Conservation (phyloP, 2,888 invertebrate genomes). For the Perithous albicinctus region DNA sequence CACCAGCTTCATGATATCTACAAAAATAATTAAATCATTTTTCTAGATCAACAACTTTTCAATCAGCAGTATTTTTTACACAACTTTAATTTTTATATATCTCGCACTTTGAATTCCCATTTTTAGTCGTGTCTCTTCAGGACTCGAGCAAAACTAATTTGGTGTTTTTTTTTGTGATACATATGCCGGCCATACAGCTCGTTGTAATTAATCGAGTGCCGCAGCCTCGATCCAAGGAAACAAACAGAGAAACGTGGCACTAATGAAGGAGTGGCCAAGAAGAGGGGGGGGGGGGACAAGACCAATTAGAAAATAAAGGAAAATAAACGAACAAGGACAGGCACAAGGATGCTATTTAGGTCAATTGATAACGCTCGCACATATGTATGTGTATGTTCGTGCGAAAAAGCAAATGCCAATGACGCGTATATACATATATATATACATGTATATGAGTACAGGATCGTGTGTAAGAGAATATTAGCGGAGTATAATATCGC, state of each 20-base stretch:
- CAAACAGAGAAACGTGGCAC: conserved; percentile 42
- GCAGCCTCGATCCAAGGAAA: conserved; percentile 42
- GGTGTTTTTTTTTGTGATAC: neutral
- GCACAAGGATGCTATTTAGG: conserved; percentile 60
- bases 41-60: no score
- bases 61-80: no score
- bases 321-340: conserved; percentile 47
- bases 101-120: conserved; percentile 21
- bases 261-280: conserved; percentile 41
- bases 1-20: no score
- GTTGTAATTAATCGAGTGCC: conserved; percentile 29
- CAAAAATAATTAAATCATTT: no score
- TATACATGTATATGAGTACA: neutral
- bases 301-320: conserved; percentile 35
- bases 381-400: conserved; percentile 8
- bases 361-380: conserved; percentile 62
- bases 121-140: neutral
- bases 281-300: neutral
- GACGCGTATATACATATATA: conserved; percentile 16
- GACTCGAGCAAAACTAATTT: neutral
- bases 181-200: neutral
- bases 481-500: conserved; percentile 35
- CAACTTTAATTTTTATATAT: conserved; percentile 2
- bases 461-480: conserved; percentile 39
- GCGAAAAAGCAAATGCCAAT: conserved; percentile 54